Conservation (phyloP, 2,797 vertebrate species). For the Numenius phaeopus region DNA sequence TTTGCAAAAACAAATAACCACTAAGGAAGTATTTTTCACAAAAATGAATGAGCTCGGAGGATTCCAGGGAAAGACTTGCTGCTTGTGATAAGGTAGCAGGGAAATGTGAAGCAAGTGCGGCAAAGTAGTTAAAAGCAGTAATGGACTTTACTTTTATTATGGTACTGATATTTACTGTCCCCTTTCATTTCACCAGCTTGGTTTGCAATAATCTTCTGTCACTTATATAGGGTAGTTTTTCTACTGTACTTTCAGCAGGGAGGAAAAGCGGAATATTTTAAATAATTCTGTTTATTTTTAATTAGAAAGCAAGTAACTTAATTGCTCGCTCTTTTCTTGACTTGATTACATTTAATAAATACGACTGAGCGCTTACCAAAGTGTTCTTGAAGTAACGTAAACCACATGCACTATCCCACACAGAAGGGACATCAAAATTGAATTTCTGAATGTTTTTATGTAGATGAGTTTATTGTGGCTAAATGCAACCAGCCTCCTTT, state of each 20-base stretch:
- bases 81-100: not conserved
- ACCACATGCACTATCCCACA: conserved; percentile 9
- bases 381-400: not conserved
- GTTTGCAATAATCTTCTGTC: not conserved
- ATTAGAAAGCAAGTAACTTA: conserved; percentile 31
- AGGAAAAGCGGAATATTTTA: not conserved
- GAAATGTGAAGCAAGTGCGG: not conserved
- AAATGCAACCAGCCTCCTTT: not conserved
- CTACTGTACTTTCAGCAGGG: not conserved
- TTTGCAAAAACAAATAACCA: conserved; percentile 56
- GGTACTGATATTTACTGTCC: not conserved
- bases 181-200: not conserved
- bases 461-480: not conserved
- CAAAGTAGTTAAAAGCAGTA: not conserved
- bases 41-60: not conserved
- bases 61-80: not conserved
- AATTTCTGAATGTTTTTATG: not conserved
- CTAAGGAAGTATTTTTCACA: conserved; percentile 30
- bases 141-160: not conserved
- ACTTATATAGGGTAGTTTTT: not conserved
- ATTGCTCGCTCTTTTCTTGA: conserved; percentile 30
- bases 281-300: conserved; percentile 40
- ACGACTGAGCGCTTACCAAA: not conserved
- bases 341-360: conserved; percentile 19
- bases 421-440: not conserved